Base-by-base conservation (phyloP, 1,140 invertebrate species). In the Pteromalus puparum region DNA sequence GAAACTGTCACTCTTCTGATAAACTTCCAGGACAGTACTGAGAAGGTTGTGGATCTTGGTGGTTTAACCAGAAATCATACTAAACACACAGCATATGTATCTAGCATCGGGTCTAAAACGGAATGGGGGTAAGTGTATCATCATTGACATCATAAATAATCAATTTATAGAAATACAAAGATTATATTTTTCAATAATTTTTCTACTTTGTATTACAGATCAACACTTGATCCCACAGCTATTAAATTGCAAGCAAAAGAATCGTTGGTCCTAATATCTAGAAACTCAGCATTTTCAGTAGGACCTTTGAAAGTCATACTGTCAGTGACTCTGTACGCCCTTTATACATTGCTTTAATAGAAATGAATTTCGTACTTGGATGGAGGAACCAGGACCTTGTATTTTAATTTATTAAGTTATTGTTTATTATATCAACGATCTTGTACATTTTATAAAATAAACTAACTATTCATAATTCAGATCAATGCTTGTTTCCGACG, bases 1-100 rank as follows among this genome's bases (percentile, higher is more conserved):
- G 90, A 90, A 89, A 90, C 91, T 0, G 88, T 94, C 30, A 80
- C 94, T 0, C 91, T 94, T 24, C 87, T 95, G 5, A 93, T 94
- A 21, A 95, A 95, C 90, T 93, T 94, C 26, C 91, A 90, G 5
- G 61, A 90, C 13, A 79, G 90, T 28, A 78, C 79, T 94, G 46
- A 86, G 75, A 1, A 74, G 3, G 67, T 21, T 61, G 53, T 61
- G 21, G 86, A 7, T 85, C 87, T 75, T 82, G 85, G 0, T 84
- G 84, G 4, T 12, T 13, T 28, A 90, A 90, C 18, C 48, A 90
- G 92, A 65, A 92, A 21, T 21, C 4, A n/a, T 6, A 61, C 21
- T 0, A 21, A 4, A 3, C 3, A 21, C 21, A 42, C 24, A 46
- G 48, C 95, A 0, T 85, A 92, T 42, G 79, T 94, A 21, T 89